phyloP scores from a whole-genome alignment of 2,797 vertebrate genomes.

The Galagoides demidoff region DNA sequence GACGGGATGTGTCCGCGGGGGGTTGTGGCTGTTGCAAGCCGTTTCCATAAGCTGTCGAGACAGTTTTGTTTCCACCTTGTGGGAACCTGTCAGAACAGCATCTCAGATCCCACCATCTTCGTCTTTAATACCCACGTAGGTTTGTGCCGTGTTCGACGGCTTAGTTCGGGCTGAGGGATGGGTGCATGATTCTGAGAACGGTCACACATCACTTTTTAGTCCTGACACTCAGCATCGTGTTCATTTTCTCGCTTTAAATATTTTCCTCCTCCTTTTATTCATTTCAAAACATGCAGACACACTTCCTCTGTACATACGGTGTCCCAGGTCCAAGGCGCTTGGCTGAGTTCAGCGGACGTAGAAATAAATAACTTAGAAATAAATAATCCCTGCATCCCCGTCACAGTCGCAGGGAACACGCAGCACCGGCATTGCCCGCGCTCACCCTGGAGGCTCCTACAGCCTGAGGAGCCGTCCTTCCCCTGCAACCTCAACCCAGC shows the following conservation, averaged over 20 bases:
- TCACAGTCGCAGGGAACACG: background rate
- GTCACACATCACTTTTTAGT: background rate
- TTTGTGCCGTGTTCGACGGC: background rate
- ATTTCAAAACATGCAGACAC: background rate
- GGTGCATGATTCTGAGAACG: background rate
- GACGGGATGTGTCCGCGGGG: background rate
- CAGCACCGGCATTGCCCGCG: background rate
- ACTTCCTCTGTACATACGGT: background rate
- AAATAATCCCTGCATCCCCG: background rate
- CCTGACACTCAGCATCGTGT: background rate
- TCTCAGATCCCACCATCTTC: background rate
- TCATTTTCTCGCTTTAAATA: background rate
- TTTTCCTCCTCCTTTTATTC: background rate
- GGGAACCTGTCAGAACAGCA: background rate
- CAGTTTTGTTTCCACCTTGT: background rate
- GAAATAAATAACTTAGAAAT: conserved; percentile 1
- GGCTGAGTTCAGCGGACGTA: background rate
- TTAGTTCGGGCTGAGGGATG: background rate
- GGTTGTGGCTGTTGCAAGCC: background rate
- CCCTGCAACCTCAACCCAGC: background rate
- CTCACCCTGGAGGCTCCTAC: background rate
- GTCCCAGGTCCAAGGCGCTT: background rate
- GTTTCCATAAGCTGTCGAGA: background rate
- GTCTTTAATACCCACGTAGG: background rate
- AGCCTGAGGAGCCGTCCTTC: background rate